These are phyloP conservation scores for Cosmia pyralina DNA, from an alignment of 2,888 invertebrate species.

Conservation along the genomic window DNA sequence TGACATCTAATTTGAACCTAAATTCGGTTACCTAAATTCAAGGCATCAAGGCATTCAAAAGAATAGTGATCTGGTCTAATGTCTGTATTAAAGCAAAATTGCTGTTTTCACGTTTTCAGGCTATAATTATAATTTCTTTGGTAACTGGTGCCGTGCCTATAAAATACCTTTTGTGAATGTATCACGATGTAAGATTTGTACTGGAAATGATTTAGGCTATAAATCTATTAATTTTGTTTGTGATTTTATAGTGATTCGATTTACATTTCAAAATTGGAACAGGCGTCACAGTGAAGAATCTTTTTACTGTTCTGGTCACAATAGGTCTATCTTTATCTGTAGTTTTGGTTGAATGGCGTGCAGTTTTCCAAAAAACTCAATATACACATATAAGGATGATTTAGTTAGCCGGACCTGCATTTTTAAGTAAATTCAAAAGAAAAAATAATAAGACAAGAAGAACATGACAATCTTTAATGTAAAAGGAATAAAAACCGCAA, in stretches of 20 bases:
- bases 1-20: slow-evolving; percentile 27
- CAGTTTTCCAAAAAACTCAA: not conserved
- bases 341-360: not conserved
- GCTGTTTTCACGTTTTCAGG: slow-evolving; percentile 41
- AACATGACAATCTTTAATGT: not conserved
- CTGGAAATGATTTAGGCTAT: slow-evolving; percentile 36
- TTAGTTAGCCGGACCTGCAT: no score
- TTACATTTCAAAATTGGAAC: not conserved
- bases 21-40: slow-evolving; percentile 38
- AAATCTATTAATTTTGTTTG: not conserved
- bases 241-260: not conserved
- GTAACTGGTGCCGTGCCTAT: slow-evolving; percentile 57
- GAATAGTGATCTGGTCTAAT: slow-evolving; percentile 34
- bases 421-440: not conserved
- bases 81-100: slow-evolving; percentile 53
- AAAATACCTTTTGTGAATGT: slow-evolving; percentile 50
- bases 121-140: slow-evolving; percentile 53
- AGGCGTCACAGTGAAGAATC: not conserved
- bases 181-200: not conserved
- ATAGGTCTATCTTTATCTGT: no score
- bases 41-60: slow-evolving; percentile 34
- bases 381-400: no score
- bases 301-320: not conserved
- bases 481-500: not conserved
- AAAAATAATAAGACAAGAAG: not conserved